phyloP scores from a whole-genome alignment of 1,140 invertebrate species.

The Drosophila miranda region DNA sequence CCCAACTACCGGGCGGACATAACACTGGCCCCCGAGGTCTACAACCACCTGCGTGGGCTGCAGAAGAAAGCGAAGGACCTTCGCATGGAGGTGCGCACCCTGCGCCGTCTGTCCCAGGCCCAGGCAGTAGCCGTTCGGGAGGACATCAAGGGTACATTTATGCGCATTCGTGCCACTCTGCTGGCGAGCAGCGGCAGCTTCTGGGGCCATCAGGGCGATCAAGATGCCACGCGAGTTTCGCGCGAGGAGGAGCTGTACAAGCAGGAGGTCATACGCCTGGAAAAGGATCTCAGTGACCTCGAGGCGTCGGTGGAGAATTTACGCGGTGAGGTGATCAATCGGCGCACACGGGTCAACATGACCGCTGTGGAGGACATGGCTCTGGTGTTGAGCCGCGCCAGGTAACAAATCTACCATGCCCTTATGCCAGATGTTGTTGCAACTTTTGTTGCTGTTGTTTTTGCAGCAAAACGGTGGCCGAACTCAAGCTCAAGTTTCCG shows the following conservation, averaged over 20 bases:
- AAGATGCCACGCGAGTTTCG: conserved; percentile 84
- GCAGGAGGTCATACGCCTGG: conserved; percentile 94
- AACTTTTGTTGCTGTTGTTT: conserved; percentile 32
- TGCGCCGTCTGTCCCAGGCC: conserved; percentile 94
- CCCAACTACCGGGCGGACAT: conserved; percentile 85
- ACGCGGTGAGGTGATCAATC: conserved; percentile 96
- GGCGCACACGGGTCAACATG: conserved; percentile 97
- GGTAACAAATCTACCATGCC: conserved; percentile 80
- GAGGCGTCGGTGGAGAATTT: conserved; percentile 97
- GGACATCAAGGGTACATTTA: conserved; percentile 94
- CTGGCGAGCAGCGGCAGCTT: conserved; percentile 86
- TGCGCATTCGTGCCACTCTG: conserved; percentile 89
- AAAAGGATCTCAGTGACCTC: conserved; percentile 96
- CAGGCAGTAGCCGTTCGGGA: conserved; percentile 95
- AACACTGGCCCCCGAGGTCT: conserved; percentile 91
- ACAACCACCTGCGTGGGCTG: conserved; percentile 91
- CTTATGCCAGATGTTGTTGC: background rate
- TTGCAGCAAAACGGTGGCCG: conserved; percentile 95
- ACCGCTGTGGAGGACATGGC: conserved; percentile 98
- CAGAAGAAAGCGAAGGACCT: conserved; percentile 96
- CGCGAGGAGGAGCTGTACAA: conserved; percentile 93
- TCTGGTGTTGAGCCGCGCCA: conserved; percentile 92
- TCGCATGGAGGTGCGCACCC: conserved; percentile 91
- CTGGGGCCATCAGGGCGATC: conserved; percentile 84
- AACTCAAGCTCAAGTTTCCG: conserved; percentile 96